Evolutionary conservation across 2,888 invertebrate species (phyloP).

Genomic region (Rhopalosiphum nymphaeae): DNA sequence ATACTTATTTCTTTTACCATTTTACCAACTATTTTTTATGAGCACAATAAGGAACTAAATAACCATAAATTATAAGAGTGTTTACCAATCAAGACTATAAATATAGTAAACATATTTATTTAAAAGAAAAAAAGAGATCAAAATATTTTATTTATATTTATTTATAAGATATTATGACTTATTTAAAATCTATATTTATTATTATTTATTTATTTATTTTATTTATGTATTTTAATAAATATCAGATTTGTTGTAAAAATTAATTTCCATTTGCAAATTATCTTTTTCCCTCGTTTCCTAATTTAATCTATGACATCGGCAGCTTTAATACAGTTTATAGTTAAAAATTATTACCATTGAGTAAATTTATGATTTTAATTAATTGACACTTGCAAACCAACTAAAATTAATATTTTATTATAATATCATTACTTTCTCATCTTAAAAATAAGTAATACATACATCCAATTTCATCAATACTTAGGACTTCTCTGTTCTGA

Average conservation of each 20-base stretch:
- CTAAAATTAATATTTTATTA: background rate
- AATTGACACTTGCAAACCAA: background rate
- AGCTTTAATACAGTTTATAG: background rate
- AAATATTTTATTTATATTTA: conserved; percentile 26
- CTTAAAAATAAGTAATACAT: background rate
- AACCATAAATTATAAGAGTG: conserved; percentile 15
- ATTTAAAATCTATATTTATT: conserved; percentile 35
- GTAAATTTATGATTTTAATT: conserved; percentile 32
- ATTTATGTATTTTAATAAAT: conserved; percentile 53
- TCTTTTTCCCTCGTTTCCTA: background rate
- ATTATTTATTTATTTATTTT: conserved; percentile 54
- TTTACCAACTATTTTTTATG: conserved; percentile 34
- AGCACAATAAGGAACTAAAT: conserved; percentile 5
- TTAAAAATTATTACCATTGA: background rate
- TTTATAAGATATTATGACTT: conserved; percentile 19
- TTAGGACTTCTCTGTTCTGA: conserved; percentile 43
- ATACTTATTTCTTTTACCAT: conserved; percentile 27
- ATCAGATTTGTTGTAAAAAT: conserved; percentile 32
- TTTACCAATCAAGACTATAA: conserved; percentile 15
- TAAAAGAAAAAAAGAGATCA: conserved; percentile 45
- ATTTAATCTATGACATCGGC: background rate
- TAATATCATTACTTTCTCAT: background rate
- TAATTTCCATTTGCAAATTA: background rate
- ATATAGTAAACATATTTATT: conserved; percentile 39
- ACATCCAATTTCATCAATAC: conserved; percentile 14